Base-by-base conservation (phyloP, 2,797 vertebrate species). In the Ataeniobius toweri region DNA sequence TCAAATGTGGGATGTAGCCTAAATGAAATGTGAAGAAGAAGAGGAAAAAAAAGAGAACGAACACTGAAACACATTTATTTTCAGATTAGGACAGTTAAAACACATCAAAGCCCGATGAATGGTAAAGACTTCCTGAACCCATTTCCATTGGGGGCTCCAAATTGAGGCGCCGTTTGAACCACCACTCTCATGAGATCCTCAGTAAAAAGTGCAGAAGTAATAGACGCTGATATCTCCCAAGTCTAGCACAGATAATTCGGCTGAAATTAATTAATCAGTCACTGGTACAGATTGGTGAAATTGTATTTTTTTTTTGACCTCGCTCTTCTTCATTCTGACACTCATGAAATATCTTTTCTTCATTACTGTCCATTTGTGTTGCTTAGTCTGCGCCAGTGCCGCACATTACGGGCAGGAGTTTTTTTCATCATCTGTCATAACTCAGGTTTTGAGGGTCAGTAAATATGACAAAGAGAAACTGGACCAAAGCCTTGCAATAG, bases 111-210 rank as follows among this genome's bases (percentile, higher is more conserved):
- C 79, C 82, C 9, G 58, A 87, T 26, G 67, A 80, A 87, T 81
- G 84, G 89, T 83, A 86, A 74, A 87, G 82, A 78, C 78, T 88
- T 85, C 92, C 84, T 93, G 84, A 93, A 89, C 86, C 69, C 78
- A 50, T 91, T 88, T 92, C 86, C 83, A 91, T 76, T 83, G 85
- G 85, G 85, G 89, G 78, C 88, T 89, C 82, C 71, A 91, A 93
- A 91, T 91, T 91, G 90, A 93, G 85, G 90, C 56, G 84, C 92
- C 92, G 90, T 95, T 95, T 93, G 92, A 95, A 93, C 91, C 80
- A 73, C 81, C 69, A 56, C 79, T 92, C 90, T 91, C 92, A 88
- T 88, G 93, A 95, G 93, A 94, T 91, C 87, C 84, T 91, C 89
- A 88, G 88, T 88, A 90, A 85, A 89, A 89, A 16, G 83, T 84